Percentiles rank a stretch among this genome's conserved stretches.
Conservation (phyloP, 2,888 invertebrate genomes). For the Polietes domitor region DNA sequence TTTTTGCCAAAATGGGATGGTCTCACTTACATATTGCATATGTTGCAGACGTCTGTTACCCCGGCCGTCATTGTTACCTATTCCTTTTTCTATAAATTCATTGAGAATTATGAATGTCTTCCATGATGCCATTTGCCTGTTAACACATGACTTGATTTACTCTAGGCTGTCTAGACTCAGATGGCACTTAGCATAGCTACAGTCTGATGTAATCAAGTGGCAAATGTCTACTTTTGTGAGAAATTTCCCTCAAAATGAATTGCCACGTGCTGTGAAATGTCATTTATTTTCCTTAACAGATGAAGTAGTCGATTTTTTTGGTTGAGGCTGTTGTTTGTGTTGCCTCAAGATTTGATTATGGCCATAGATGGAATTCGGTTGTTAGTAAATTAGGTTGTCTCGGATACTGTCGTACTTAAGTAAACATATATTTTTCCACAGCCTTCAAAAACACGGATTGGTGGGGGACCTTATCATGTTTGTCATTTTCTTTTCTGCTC, state of each 20-base stretch:
- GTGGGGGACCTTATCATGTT: too few relatives aligned
- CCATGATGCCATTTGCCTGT: neutral
- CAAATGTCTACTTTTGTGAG: neutral
- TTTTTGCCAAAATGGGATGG: neutral
- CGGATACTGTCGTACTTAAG: too few relatives aligned
- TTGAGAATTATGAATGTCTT: neutral
- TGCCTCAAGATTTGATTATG: conserved; percentile 7
- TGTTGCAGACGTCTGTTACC: neutral
- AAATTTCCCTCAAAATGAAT: neutral
- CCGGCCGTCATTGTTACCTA: neutral
- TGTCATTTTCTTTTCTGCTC: too few relatives aligned
- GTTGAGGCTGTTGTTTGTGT: neutral
- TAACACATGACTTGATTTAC: conserved; percentile 6
- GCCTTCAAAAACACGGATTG: too few relatives aligned
- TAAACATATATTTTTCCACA: too few relatives aligned
- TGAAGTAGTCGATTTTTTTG: conserved; percentile 1
- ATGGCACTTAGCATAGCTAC: neutral
- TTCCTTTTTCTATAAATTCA: neutral
- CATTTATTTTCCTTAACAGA: neutral
- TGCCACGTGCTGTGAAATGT: conserved; percentile 8
- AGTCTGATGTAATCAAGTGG: conserved; percentile 11
- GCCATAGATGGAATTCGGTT: neutral
- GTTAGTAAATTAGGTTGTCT: too few relatives aligned
- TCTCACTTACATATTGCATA: conserved; percentile 21
- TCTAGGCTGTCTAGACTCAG: neutral